Evolutionary conservation across 2,888 invertebrate genomes (phyloP).

Genomic region (Toxonevra muliebris): DNA sequence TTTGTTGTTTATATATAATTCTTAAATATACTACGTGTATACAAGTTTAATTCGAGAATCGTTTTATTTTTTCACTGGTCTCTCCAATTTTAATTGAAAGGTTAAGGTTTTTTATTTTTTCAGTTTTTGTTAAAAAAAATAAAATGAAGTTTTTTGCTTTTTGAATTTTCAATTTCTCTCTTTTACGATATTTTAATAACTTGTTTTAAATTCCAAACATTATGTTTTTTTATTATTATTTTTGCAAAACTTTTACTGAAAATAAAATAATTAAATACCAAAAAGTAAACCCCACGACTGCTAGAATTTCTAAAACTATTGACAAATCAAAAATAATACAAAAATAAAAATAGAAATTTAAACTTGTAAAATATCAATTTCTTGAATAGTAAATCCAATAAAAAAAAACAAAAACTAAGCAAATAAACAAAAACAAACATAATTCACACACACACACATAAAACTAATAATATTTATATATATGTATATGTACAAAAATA

Average conservation of each 20-base stretch:
- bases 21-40: neutral
- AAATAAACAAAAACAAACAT: slow-evolving; percentile 34
- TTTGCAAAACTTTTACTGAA: slow-evolving; percentile 2
- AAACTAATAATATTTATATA: slow-evolving; percentile 5
- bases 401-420: slow-evolving; percentile 37
- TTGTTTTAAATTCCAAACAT: neutral
- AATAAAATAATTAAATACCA: neutral
- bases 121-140: no score
- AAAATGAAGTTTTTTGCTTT: no score
- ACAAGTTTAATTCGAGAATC: no score
- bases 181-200: no score
- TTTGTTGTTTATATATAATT: slow-evolving; percentile 23
- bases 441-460: slow-evolving; percentile 32
- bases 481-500: neutral
- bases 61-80: no score
- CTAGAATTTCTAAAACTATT: slow-evolving; percentile 60
- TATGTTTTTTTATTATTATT: neutral
- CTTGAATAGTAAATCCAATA: slow-evolving; percentile 6
- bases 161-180: no score
- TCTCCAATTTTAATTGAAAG: no score
- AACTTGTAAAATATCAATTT: slow-evolving; percentile 29
- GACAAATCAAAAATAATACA: slow-evolving; percentile 50
- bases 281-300: slow-evolving; percentile 49
- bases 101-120: no score
- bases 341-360: slow-evolving; percentile 19